A percentile compares a stretch with the other conserved stretches of the same genome.
Conservation (phyloP, 1,140 invertebrate genomes). For the Geopemphigus sp. region DNA sequence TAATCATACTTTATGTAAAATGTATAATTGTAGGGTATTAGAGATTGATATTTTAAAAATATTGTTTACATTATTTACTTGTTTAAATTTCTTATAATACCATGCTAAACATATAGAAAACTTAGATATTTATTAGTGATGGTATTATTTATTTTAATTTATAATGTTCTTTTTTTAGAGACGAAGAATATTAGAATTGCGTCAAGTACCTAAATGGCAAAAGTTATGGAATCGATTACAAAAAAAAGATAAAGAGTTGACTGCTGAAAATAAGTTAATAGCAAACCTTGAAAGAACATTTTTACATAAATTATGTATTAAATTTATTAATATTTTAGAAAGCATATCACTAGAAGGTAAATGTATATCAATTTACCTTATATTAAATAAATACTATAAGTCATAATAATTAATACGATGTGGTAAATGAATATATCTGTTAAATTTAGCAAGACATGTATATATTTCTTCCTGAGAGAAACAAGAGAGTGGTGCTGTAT, state of each 20-base stretch:
- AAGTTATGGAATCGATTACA: constrained; percentile 90
- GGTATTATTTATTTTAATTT: too few species aligned
- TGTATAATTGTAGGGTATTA: too few species aligned
- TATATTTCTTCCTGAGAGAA: too few species aligned
- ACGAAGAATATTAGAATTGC: constrained; percentile 81
- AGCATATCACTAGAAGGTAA: constrained; percentile 68
- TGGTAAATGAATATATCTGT: too few species aligned
- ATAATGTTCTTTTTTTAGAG: constrained; percentile 56
- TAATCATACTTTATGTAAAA: too few species aligned
- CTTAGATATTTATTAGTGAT: too few species aligned
- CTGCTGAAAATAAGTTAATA: constrained; percentile 67
- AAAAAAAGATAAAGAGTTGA: constrained; percentile 71
- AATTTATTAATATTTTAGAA: constrained; percentile 83
- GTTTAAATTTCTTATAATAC: too few species aligned
- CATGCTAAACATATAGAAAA: too few species aligned
- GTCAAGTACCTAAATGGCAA: constrained; percentile 80
- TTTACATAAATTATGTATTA: constrained; percentile 82
- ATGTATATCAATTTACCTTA: constrained; percentile 38
- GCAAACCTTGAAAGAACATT: constrained; percentile 86
- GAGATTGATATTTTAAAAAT: too few species aligned
- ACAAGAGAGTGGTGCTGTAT: too few species aligned
- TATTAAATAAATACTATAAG: background rate
- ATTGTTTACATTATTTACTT: too few species aligned
- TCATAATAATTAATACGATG: background rate
- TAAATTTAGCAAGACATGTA: too few species aligned